Base-by-base conservation (phyloP, 2,113 vertebrate genomes). In the Amphilophus citrinellus region DNA sequence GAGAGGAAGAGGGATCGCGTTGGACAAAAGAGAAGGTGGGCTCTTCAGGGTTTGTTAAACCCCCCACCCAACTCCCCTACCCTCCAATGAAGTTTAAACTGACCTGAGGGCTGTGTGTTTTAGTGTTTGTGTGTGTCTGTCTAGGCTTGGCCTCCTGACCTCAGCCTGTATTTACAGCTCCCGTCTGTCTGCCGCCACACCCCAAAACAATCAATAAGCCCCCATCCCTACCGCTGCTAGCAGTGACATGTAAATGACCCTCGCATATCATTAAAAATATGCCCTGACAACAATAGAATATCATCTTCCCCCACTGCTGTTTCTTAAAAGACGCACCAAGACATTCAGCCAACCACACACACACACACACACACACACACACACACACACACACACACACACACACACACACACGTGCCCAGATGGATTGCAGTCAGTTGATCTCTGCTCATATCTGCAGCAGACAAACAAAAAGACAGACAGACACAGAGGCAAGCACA, bases 161-260 rank as follows among this genome's bases (percentile, higher is more conserved):
- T 73, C 44, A 3, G 50, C 61, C 68, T 75, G 68, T 57, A 83
- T 82, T 86, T 88, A 79, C 62, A 87, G 60, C 61, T 76, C 78
- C 78, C 77, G 84, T 85, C 80, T 87, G 77, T 89, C 84, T 85
- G 13, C 68, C 82, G 42, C 63, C 68, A 66, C 63, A 47, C 59
- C 81, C 77, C 76, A 60, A 50, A 88, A 78, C 80, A 88, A 88
- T 91, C 90, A 93, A 93, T 89, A 81, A 53, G 53, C 20, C 59
- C 17, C 27, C 18, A 47, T 39, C 50, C 35, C 32, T 24, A 15
- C 53, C 6, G 57, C 80, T 68, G 27, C 61, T 8, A 76, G 88
- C 88, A 85, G 7, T 83, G 83, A 89, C 85, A 93, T 92, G 91
- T 86, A 93, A 89, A 94, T 93, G 62, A 88, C 77, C 81, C 75